Conservation (phyloP, 2,797 vertebrate genomes). For the Characodon lateralis region DNA sequence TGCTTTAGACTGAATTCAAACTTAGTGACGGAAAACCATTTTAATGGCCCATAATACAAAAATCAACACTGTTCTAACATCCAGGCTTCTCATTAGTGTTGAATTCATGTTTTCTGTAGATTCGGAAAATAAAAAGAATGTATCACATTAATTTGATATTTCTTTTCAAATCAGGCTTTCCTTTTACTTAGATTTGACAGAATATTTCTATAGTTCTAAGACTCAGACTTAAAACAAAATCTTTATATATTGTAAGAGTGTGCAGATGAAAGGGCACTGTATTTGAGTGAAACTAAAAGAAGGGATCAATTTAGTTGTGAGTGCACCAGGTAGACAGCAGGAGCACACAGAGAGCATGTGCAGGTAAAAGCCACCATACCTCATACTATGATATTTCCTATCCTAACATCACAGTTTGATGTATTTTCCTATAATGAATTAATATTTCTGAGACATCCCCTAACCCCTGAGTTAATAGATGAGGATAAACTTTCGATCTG, state of each 20-base stretch:
- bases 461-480: not conserved
- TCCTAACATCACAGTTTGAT: not conserved
- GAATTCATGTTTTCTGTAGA: too few species aligned
- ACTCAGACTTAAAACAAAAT: not conserved
- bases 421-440: not conserved
- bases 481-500: not conserved
- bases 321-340: too few species aligned
- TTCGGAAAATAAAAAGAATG: not conserved
- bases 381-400: not conserved
- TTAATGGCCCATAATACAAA: not conserved
- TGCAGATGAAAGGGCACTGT: not conserved
- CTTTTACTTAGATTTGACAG: not conserved
- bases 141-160: not conserved
- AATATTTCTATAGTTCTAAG: not conserved
- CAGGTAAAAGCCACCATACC: not conserved
- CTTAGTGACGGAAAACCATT: not conserved
- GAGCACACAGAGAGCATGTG: not conserved
- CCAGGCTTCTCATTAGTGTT: too few species aligned
- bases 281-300: not conserved
- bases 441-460: conserved; percentile 3
- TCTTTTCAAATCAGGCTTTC: not conserved
- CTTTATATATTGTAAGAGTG: not conserved
- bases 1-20: too few species aligned
- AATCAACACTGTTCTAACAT: too few species aligned
- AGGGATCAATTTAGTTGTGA: not conserved